Evolutionary conservation across 2,113 vertebrate genomes (phyloP), one percentile per base, ranked within the genome.

Genomic region (Myiagra hebetior): DNA sequence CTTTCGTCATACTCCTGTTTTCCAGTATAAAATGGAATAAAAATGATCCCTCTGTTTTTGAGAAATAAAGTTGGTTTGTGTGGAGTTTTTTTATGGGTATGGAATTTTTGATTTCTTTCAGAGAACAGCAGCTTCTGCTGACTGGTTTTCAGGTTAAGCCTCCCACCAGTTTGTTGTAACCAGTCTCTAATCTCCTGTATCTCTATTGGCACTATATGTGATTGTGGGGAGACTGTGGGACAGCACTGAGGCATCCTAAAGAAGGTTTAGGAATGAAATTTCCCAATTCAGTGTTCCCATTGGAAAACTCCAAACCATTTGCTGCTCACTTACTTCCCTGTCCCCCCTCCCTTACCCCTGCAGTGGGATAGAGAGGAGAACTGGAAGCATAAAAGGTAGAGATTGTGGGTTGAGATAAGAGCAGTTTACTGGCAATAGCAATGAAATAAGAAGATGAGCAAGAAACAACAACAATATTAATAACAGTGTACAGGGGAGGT

Each of bases 291-390:
- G 3, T n/a, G 27, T 44, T 74, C 18, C 42, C 11, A 17, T 4
- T 39, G 20, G 78, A 37, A 59, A 28, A 28, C 19, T 74, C 52
- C 15, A 44, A 73, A 46, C 33, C 4, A 5, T 10, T 10, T 52
- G 22, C 22, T 59, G 16, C 28, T 65, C 8, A 6, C 27, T 80
- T 49, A 37, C 22, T 74, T 68, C 31, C 6, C 20, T 13, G 6
- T 15, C 7, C 27, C 3, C 20, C 1, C 0, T 1, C 28, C 11
- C 27, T 35, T 63, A 42, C 37, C 7, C 7, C 44, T 30, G 13
- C 0, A 1, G 19, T 33, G 17, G 13, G 37, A 14, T 44, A 33
- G 37, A 59, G 44, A 57, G 17, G n/a, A 41, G 42, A 73, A 59
- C 8, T 74, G 33, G 13, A 52, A 73, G 52, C 23, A 67, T 2